Evolutionary conservation across 2,113 vertebrate genomes (phyloP), one percentile per base, ranked within the genome.

Genomic region (Labrus mixtus): DNA sequence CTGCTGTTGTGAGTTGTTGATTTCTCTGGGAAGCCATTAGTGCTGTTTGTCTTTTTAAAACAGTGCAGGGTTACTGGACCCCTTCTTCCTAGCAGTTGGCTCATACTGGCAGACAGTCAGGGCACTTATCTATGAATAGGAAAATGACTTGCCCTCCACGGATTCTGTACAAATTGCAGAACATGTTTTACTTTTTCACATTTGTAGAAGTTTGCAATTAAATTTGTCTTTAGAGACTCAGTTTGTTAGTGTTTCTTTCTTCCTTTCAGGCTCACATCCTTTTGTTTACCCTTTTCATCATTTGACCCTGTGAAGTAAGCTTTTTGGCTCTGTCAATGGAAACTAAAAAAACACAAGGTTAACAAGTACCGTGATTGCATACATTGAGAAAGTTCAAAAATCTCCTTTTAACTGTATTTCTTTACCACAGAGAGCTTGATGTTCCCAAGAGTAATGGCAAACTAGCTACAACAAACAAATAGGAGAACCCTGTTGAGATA

Each of bases 1-100:
- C 67, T 71, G 73, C 79, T 86, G 76, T 68, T 84, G 73, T 89
- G 81, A 86, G 72, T 70, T 79, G 74, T 80, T 91, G 84, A 77
- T 89, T 90, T 91, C 87, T 89, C 86, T 75, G 75, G 87, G 81
- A 91, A 88, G 84, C 78, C 76, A 87, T 89, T 79, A 88, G 86
- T 71, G 63, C 83, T 87, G 82, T 87, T 86, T 87, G 80, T 87
- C 80, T 84, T 39, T 60, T 72, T 65, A 60, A 59, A 83, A 73
- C 72, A 79, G 83, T 48, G 73, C 71, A 16, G 74, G 77, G 82
- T 89, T 88, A 84, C 82, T 81, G 82, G 73, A 91, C 81, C 86
- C 77, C 70, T 85, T 91, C 82, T 63, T 85, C 61, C 71, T 76
- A 82, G 76, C 79, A 89, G 84, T 90, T 86, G 89, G 75, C 80